phyloP scores from a whole-genome alignment of 2,797 vertebrate genomes.

The Garrulus glandarius region DNA sequence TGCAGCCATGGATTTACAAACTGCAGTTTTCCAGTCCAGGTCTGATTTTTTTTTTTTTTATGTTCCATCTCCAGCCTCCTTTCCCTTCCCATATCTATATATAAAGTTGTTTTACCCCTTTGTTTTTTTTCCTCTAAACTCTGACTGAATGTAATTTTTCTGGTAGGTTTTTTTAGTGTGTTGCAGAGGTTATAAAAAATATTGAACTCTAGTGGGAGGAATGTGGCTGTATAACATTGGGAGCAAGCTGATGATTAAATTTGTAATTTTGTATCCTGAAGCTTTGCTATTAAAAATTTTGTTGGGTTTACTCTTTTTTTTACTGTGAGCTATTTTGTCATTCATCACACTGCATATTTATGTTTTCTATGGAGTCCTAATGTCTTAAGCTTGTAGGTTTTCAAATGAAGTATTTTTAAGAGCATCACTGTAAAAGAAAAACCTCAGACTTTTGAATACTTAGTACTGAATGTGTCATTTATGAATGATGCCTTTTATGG shows the following conservation, averaged over 20 bases:
- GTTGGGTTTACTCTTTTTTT: not conserved
- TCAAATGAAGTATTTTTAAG: not conserved
- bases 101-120: accelerated
- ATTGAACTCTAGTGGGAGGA: not conserved
- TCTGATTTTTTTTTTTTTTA: not conserved
- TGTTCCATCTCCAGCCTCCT: not conserved
- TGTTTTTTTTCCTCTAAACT: accelerated
- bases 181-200: not conserved
- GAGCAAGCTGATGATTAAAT: not conserved
- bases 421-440: not conserved
- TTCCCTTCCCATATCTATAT: not conserved
- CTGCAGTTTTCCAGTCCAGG: not conserved
- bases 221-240: not conserved
- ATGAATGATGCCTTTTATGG: not conserved
- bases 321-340: not conserved
- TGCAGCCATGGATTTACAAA: not conserved
- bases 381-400: not conserved
- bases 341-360: not conserved
- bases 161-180: not conserved
- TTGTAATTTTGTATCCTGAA: not conserved
- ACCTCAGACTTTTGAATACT: not conserved
- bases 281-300: not conserved
- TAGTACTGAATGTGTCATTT: not conserved
- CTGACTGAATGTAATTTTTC: not conserved
- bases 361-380: accelerated